phyloP scores from a whole-genome alignment of 1,140 invertebrate species.

The Plectus sambesii region DNA sequence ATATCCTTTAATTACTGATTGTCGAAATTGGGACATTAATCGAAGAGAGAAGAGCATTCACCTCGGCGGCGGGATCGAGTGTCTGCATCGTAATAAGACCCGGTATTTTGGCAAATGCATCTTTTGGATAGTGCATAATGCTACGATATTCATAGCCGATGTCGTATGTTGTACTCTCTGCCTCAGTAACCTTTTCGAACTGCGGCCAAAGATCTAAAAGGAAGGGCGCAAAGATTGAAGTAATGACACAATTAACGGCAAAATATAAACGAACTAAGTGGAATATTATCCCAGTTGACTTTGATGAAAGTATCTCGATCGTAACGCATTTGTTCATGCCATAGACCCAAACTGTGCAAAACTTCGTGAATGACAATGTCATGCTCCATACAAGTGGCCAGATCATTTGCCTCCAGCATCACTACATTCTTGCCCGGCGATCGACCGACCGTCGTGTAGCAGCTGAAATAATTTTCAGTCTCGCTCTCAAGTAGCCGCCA shows the following conservation, averaged over 20 bases:
- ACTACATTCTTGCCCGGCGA: conserved; percentile 21
- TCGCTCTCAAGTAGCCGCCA: neutral
- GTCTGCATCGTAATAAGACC: conserved; percentile 30
- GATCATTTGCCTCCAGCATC: conserved; percentile 25
- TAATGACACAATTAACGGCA: neutral
- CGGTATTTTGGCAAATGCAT: conserved; percentile 26
- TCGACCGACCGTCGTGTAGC: conserved; percentile 22
- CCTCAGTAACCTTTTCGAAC: conserved; percentile 33
- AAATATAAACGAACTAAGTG: neutral
- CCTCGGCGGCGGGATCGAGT: conserved; percentile 26
- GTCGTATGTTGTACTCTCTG: conserved; percentile 33
- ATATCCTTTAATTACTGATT: conserved; percentile 29
- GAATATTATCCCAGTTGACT: conserved; percentile 40
- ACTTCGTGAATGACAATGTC: conserved; percentile 37
- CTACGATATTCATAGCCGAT: conserved; percentile 37
- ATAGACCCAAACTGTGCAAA: conserved; percentile 34
- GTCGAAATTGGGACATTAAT: neutral
- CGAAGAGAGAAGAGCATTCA: conserved; percentile 14
- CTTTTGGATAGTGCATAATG: conserved; percentile 40
- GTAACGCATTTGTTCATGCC: conserved; percentile 38
- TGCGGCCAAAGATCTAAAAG: conserved; percentile 36
- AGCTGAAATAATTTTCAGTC: conserved; percentile 10
- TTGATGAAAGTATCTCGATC: conserved; percentile 40
- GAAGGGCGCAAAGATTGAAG: conserved; percentile 3
- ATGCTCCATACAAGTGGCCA: conserved; percentile 29